Conservation (phyloP, 2,797 vertebrate species). For the Notamacropus eugenii region DNA sequence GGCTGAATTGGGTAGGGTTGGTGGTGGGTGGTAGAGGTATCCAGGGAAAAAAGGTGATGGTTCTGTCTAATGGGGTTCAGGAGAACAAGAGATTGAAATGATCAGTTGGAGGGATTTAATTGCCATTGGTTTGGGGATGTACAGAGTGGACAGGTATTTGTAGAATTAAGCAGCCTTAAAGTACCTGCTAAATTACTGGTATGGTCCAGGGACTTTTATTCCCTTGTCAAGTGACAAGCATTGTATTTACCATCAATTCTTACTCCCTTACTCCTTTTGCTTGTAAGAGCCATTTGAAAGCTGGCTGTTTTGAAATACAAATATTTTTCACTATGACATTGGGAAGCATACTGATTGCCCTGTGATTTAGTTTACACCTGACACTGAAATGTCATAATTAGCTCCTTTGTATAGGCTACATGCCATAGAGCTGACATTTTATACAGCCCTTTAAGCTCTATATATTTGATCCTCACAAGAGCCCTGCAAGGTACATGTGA, state of each 20-base stretch:
- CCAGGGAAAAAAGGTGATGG: not conserved
- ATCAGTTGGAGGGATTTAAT: not conserved
- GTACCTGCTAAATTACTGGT: not conserved
- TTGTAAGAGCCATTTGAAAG: not conserved
- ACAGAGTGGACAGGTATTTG: not conserved
- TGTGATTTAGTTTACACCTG: slow-evolving; percentile 20
- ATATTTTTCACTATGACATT: slow-evolving; percentile 11
- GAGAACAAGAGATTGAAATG: not conserved
- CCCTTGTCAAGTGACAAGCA: not conserved
- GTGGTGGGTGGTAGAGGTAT: not conserved
- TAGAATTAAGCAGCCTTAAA: not conserved
- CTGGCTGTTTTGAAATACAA: not conserved
- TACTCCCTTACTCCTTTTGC: not conserved
- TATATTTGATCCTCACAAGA: not conserved
- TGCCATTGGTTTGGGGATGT: not conserved
- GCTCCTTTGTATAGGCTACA: not conserved
- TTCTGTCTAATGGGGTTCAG: not conserved
- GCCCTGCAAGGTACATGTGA: not conserved
- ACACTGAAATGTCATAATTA: slow-evolving; percentile 28
- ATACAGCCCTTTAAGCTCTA: not conserved
- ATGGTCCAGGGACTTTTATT: not conserved
- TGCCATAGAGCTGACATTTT: not conserved
- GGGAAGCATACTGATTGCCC: not conserved
- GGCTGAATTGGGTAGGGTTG: not conserved
- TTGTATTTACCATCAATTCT: not conserved